A percentile compares a stretch with the other conserved stretches of the same genome.
Conservation (phyloP, 1,140 invertebrate genomes). For the Gyrodactylus salaris region DNA sequence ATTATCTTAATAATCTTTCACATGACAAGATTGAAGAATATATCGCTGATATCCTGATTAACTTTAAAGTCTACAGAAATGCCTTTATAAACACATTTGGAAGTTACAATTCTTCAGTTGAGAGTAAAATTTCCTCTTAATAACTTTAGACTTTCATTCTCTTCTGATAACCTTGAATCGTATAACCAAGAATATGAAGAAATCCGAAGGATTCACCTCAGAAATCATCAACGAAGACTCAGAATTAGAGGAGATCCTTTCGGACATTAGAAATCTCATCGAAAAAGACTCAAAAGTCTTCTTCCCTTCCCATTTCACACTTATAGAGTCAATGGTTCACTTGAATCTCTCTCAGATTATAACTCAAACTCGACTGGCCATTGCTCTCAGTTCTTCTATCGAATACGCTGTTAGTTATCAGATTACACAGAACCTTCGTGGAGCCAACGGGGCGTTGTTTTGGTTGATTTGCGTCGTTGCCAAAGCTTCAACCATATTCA, state of each 20-base stretch:
- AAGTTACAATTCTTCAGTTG: background rate
- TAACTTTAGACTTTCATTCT: background rate
- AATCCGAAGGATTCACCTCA: too few relatives aligned
- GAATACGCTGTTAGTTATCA: background rate
- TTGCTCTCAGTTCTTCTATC: background rate
- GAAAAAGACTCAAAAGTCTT: background rate
- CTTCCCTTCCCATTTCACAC: background rate
- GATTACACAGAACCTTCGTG: background rate
- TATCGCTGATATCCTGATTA: background rate
- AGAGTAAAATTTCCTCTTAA: background rate
- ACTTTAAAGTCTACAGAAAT: background rate
- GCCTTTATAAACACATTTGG: background rate
- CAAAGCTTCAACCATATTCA: background rate
- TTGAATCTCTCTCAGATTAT: background rate
- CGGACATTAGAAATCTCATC: background rate
- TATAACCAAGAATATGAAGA: background rate
- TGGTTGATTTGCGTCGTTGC: background rate
- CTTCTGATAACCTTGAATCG: background rate
- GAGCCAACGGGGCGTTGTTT: background rate
- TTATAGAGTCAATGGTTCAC: background rate
- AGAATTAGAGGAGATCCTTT: too few relatives aligned
- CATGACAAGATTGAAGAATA: background rate
- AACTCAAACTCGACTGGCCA: background rate
- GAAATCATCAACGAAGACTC: background rate
- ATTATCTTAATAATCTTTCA: background rate